A percentile compares a stretch with the other conserved stretches of the same genome.
Evolutionary conservation across 2,113 vertebrate species (phyloP).

Genomic region (Hymenochirus boettgeri): DNA sequence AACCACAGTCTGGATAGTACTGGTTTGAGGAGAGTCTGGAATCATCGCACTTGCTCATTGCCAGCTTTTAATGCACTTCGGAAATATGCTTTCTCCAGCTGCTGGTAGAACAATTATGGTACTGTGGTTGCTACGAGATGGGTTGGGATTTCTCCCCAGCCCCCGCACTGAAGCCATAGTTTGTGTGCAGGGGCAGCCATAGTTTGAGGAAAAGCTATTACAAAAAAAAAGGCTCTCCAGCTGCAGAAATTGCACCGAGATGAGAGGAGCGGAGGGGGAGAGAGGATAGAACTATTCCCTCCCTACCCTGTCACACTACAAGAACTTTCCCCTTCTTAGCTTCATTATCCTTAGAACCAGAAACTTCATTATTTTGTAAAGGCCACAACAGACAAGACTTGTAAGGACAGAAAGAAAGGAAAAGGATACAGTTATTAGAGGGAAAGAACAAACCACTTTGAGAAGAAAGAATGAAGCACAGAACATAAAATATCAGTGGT

Average conservation of each 20-base stretch:
- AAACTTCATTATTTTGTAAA: not conserved
- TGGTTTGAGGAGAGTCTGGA: constrained; percentile 67
- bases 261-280: constrained; percentile 66
- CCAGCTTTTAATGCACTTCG: constrained; percentile 86
- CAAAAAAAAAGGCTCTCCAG: constrained; percentile 83
- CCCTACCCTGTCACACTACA: constrained; percentile 48
- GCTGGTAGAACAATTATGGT: constrained; percentile 91
- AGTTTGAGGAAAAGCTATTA: constrained; percentile 80
- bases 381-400: not conserved
- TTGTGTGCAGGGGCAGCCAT: constrained; percentile 69
- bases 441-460: too few relatives aligned
- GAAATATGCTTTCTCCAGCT: constrained; percentile 89
- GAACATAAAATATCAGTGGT: too few relatives aligned
- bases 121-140: constrained; percentile 89
- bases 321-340: constrained; percentile 57
- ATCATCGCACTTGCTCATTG: constrained; percentile 74
- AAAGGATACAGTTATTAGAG: too few relatives aligned
- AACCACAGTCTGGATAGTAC: constrained; percentile 63
- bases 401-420: too few relatives aligned
- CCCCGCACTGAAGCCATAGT: constrained; percentile 59
- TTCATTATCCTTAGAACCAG: constrained; percentile 43
- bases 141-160: constrained; percentile 68
- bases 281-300: constrained; percentile 72
- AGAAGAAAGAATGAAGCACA: too few relatives aligned
- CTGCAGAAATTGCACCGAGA: constrained; percentile 85